Evolutionary conservation across 2,113 vertebrate genomes (phyloP).

Genomic region (Paralichthys olivaceus): DNA sequence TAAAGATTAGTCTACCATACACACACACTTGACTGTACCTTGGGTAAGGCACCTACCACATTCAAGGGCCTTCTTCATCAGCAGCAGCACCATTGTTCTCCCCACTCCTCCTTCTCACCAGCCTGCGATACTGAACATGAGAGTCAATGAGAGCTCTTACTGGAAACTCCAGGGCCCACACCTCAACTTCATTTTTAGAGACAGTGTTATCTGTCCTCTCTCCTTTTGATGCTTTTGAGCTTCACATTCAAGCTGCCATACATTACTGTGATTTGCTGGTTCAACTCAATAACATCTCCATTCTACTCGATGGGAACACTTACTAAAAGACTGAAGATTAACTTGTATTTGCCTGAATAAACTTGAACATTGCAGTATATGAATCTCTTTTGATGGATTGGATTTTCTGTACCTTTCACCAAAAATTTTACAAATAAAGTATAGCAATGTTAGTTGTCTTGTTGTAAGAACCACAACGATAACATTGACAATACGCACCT

Average conservation of each 20-base stretch:
- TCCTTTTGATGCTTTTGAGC: neutral
- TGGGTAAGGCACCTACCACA: conserved; percentile 9
- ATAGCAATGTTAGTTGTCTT: too few species aligned
- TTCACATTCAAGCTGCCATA: neutral
- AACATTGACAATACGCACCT: too few species aligned
- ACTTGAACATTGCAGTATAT: too few species aligned
- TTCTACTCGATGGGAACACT: neutral
- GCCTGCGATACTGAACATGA: neutral
- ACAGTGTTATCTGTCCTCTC: neutral
- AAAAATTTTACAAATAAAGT: too few species aligned
- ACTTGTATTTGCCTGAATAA: neutral
- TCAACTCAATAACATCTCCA: neutral
- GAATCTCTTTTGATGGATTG: too few species aligned
- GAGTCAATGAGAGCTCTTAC: conserved; percentile 21
- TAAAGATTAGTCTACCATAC: neutral
- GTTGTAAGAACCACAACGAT: too few species aligned
- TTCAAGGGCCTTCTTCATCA: conserved; percentile 41
- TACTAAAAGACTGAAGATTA: neutral
- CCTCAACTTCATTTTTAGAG: conserved; percentile 15
- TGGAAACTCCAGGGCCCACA: conserved; percentile 9
- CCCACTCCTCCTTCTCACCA: conserved; percentile 16
- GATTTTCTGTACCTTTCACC: too few species aligned
- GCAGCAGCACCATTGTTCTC: neutral
- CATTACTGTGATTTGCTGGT: neutral
- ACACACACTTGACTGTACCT: conserved; percentile 26